Percentiles rank a stretch among this genome's conserved stretches.
phyloP scores from a whole-genome alignment of 2,113 vertebrate species.

The Petrocephalus microphthalmus region DNA sequence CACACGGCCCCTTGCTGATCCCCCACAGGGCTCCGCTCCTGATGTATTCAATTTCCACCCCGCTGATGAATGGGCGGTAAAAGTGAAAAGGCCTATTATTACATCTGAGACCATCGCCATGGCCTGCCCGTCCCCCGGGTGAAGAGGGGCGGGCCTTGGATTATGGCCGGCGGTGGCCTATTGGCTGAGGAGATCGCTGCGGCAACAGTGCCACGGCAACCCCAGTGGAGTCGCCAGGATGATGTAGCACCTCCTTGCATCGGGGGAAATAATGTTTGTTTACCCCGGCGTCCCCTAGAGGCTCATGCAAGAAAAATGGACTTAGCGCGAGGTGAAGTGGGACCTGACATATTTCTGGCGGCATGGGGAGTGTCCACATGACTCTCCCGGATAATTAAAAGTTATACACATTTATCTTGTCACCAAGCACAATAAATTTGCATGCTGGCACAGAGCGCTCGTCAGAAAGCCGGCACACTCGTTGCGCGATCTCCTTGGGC shows the following conservation, averaged over 20 bases:
- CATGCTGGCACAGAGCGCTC: background rate
- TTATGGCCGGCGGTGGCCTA: background rate
- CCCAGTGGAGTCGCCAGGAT: background rate
- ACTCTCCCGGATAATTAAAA: background rate
- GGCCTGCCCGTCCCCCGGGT: background rate
- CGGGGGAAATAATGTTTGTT: conserved; percentile 7
- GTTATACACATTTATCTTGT: background rate
- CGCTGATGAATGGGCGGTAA: background rate
- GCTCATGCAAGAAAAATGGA: background rate
- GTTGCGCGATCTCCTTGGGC: background rate
- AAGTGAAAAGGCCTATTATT: conserved; percentile 2
- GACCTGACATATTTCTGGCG: background rate
- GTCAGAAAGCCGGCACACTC: background rate
- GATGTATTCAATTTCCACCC: background rate
- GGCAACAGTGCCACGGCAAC: background rate
- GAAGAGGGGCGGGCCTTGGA: background rate
- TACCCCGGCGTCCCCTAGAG: background rate
- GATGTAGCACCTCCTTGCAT: background rate
- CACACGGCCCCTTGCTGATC: background rate
- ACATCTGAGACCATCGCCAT: background rate
- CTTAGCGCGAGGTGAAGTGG: background rate
- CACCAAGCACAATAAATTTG: background rate
- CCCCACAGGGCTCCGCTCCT: background rate
- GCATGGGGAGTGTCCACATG: background rate
- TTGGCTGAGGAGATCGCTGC: background rate